Evolutionary conservation across 1,140 invertebrate genomes (phyloP).

Genomic region (Stegodyphus mimosarum): DNA sequence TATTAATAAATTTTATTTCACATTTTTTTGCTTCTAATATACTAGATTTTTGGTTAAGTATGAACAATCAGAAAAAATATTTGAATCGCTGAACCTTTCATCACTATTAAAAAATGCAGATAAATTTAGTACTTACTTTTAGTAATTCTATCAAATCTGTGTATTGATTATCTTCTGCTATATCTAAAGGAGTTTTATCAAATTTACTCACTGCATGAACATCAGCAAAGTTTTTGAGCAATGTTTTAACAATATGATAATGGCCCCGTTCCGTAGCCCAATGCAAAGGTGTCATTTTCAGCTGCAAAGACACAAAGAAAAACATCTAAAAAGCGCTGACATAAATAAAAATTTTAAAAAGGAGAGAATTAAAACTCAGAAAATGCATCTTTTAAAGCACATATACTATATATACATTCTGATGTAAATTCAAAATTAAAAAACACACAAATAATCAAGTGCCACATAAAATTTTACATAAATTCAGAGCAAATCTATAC

Average conservation of each 20-base stretch:
- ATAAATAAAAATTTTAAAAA: not conserved
- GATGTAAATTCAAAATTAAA: too few relatives aligned
- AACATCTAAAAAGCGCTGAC: not conserved
- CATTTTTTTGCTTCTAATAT: too few relatives aligned
- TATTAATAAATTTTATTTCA: too few relatives aligned
- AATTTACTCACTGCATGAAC: constrained; percentile 81
- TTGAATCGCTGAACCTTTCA: too few relatives aligned
- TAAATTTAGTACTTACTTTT: constrained; percentile 65
- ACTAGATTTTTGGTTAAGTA: too few relatives aligned
- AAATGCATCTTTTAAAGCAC: too few relatives aligned
- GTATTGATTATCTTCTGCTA: constrained; percentile 77
- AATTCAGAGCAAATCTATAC: too few relatives aligned
- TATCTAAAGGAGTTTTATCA: constrained; percentile 81
- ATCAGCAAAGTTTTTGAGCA: constrained; percentile 81
- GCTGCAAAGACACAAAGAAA: constrained; percentile 69
- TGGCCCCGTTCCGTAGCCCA: constrained; percentile 92
- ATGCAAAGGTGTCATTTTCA: constrained; percentile 93
- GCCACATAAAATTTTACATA: too few relatives aligned
- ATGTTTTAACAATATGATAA: constrained; percentile 75
- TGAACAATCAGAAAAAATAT: too few relatives aligned
- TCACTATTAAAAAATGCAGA: not conserved
- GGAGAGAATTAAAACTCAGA: too few relatives aligned
- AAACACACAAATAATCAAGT: too few relatives aligned
- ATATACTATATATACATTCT: too few relatives aligned
- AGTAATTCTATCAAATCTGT: constrained; percentile 76